Conservation (phyloP, 2,797 vertebrate genomes). For the Amphiprion clarkii region DNA sequence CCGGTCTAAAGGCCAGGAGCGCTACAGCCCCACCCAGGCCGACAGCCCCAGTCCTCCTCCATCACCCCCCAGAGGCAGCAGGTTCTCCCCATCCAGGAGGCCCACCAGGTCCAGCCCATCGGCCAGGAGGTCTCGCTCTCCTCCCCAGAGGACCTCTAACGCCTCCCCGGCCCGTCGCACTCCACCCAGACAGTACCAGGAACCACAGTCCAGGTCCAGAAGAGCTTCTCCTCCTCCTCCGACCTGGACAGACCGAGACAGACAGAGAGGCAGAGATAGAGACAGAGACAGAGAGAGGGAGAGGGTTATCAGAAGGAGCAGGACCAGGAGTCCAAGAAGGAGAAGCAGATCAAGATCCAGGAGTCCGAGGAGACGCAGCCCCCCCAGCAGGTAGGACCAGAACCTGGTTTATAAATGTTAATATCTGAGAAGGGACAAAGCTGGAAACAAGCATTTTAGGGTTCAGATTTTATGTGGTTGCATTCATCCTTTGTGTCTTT, state of each 20-base stretch:
- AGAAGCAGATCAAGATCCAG: slow-evolving; percentile 42
- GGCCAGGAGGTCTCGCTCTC: slow-evolving; percentile 60
- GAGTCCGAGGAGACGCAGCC: slow-evolving; percentile 53
- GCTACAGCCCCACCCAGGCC: slow-evolving; percentile 76
- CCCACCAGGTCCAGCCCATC: slow-evolving; percentile 38
- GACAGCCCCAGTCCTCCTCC: slow-evolving; percentile 71
- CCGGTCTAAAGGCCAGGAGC: slow-evolving; percentile 50
- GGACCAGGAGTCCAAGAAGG: slow-evolving; percentile 45
- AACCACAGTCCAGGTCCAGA: slow-evolving; percentile 82
- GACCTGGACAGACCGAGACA: slow-evolving; percentile 55
- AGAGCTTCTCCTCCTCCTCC: slow-evolving; percentile 85
- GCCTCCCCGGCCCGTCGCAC: slow-evolving; percentile 83
- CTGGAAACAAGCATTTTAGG: too few species aligned
- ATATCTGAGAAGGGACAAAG: too few species aligned
- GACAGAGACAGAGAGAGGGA: slow-evolving; percentile 34
- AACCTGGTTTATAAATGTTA: too few species aligned
- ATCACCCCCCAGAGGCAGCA: slow-evolving; percentile 36
- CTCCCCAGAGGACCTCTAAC: slow-evolving; percentile 46
- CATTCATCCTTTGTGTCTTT: too few species aligned
- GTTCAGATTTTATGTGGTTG: too few species aligned
- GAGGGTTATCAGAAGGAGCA: slow-evolving; percentile 25
- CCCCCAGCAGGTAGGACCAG: slow-evolving; percentile 75
- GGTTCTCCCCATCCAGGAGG: slow-evolving; percentile 44
- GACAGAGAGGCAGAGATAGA: slow-evolving; percentile 24
- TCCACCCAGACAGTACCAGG: slow-evolving; percentile 87